Evolutionary conservation across 2,113 vertebrate species (phyloP).

Genomic region (Gymnobelideus leadbeateri): DNA sequence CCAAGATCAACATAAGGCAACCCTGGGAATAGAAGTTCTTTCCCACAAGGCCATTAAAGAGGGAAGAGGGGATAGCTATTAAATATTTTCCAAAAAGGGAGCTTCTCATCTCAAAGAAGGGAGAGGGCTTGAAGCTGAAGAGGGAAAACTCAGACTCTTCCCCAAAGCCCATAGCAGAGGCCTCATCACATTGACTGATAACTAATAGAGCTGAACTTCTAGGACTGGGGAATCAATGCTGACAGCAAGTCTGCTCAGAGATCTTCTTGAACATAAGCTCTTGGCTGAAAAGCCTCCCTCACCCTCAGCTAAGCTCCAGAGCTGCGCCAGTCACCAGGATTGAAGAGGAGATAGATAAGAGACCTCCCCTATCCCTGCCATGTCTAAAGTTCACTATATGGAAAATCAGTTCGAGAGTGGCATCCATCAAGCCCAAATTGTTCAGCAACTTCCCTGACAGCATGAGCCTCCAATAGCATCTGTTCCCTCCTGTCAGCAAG

Average conservation of each 20-base stretch:
- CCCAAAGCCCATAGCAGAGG: not conserved
- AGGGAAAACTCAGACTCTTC: not conserved
- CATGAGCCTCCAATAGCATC: constrained; percentile 71
- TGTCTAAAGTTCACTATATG: constrained; percentile 4
- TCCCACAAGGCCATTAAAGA: not conserved
- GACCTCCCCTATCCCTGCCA: not conserved
- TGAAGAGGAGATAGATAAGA: constrained; percentile 43
- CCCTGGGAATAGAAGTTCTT: not conserved
- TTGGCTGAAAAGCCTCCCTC: not conserved
- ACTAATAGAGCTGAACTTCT: not conserved
- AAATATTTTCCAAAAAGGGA: not conserved
- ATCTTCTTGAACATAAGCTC: constrained; percentile 18
- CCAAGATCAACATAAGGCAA: not conserved
- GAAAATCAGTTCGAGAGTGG: not conserved
- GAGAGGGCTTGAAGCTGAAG: not conserved
- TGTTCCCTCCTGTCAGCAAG: constrained; percentile 69
- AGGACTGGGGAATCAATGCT: constrained; percentile 34
- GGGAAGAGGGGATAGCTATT: not conserved
- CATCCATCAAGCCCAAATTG: constrained; percentile 77
- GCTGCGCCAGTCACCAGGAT: not conserved
- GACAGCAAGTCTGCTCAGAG: constrained; percentile 28
- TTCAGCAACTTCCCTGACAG: constrained; percentile 69
- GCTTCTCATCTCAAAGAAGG: not conserved
- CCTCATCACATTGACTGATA: not conserved
- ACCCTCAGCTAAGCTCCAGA: not conserved